phyloP scores from a whole-genome alignment of 2,888 invertebrate species.

The Campaea margaritaria region DNA sequence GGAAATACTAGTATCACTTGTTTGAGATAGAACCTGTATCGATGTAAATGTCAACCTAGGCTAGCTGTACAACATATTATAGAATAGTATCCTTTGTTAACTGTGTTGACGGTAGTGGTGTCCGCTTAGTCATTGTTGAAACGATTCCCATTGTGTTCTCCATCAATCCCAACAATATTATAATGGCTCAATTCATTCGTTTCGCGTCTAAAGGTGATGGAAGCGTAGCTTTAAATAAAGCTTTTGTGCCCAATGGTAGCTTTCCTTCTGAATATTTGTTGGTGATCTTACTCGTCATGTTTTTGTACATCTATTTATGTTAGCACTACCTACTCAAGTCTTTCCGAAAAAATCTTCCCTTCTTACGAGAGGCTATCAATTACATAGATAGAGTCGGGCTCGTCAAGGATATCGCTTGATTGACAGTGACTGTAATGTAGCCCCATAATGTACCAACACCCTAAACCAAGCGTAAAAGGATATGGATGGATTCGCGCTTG shows the following conservation, averaged over 20 bases:
- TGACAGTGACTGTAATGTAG: slow-evolving; percentile 68
- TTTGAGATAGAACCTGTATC: slow-evolving; percentile 25
- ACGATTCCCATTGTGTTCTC: slow-evolving; percentile 59
- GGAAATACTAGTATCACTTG: slow-evolving; percentile 20
- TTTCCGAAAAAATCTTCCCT: slow-evolving; percentile 48
- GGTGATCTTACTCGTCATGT: slow-evolving; percentile 17
- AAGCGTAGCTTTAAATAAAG: slow-evolving; percentile 47
- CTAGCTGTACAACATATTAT: slow-evolving; percentile 18
- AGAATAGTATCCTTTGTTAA: slow-evolving; percentile 48
- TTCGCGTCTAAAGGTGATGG: slow-evolving; percentile 51
- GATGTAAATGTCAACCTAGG: slow-evolving; percentile 37
- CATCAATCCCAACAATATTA: slow-evolving; percentile 57
- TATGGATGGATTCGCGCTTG: slow-evolving; percentile 62
- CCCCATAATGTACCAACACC: slow-evolving; percentile 54
- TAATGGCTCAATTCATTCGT: slow-evolving; percentile 62
- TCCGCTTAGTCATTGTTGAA: slow-evolving; percentile 62
- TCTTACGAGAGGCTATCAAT: slow-evolving; percentile 66
- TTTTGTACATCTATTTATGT: slow-evolving; percentile 23
- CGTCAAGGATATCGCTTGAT: slow-evolving; percentile 70
- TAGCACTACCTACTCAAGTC: slow-evolving; percentile 38
- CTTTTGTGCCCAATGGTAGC: slow-evolving; percentile 50
- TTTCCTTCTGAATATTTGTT: slow-evolving; percentile 18
- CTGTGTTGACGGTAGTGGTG: slow-evolving; percentile 55
- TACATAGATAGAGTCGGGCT: slow-evolving; percentile 55
- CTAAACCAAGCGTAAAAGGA: slow-evolving; percentile 61